Evolutionary conservation across 2,888 invertebrate genomes (phyloP).

Genomic region (Zhengitettix transpicula): DNA sequence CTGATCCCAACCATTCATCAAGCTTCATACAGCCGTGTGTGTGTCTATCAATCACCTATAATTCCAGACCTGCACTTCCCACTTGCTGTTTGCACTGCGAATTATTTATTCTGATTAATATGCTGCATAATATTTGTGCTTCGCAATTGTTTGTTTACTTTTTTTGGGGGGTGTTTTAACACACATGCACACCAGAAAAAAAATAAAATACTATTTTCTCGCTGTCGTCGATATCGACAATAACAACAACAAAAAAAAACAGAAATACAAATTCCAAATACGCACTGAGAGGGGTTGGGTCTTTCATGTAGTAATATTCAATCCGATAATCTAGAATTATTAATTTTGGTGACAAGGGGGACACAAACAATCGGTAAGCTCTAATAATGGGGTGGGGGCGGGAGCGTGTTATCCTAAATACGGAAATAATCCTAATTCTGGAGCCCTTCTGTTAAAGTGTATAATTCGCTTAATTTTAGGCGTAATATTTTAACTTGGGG

Average conservation of each 20-base stretch:
- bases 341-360: no score
- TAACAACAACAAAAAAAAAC: no score
- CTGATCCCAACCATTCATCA: neutral
- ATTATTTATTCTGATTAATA: neutral
- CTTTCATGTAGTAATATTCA: neutral
- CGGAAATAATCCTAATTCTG: no score
- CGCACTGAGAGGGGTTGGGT: neutral
- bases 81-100: neutral
- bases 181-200: neutral
- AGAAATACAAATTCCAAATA: no score
- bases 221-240: no score
- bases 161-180: neutral
- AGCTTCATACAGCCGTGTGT: neutral
- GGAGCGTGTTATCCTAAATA: no score
- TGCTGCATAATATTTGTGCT: neutral
- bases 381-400: no score
- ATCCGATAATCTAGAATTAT: neutral
- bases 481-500: no score
- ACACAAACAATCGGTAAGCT: no score
- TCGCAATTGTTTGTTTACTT: neutral
- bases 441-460: no score
- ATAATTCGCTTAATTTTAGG: no score
- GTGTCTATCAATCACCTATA: neutral
- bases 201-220: no score
- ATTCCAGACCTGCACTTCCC: neutral